These are phyloP conservation scores for Pelodiscus sinensis DNA, from an alignment of 2,113 vertebrate genomes.

Conservation along the genomic window DNA sequence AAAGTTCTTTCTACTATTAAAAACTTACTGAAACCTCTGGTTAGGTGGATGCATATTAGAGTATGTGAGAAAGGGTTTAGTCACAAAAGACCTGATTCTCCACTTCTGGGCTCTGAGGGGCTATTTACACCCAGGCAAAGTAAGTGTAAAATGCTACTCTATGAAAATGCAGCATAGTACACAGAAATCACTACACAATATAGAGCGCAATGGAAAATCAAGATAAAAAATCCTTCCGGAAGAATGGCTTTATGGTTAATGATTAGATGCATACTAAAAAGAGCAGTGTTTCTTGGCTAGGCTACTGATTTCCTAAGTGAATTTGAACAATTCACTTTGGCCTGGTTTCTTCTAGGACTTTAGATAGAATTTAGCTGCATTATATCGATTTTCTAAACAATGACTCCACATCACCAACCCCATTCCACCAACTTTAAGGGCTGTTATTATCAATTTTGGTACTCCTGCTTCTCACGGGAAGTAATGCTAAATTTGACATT, in stretches of 20 bases:
- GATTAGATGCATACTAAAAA: background rate
- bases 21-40: background rate
- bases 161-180: background rate
- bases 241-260: background rate
- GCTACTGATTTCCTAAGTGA: background rate
- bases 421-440: no score
- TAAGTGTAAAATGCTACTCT: background rate
- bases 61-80: background rate
- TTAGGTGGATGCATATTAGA: slow-evolving; percentile 4
- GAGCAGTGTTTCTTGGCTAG: background rate
- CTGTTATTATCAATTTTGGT: no score
- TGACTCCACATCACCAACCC: no score
- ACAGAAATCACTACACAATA: background rate
- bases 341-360: no score
- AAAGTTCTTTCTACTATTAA: background rate
- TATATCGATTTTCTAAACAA: no score
- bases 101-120: background rate
- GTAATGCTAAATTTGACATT: no score
- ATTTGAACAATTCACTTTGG: background rate
- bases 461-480: no score
- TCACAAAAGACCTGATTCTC: background rate
- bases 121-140: background rate
- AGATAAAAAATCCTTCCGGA: background rate
- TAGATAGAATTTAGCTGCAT: no score
- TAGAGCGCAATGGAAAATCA: background rate